Evolutionary conservation across 2,113 vertebrate species (phyloP).

Genomic region (Odocoileus hemionus): DNA sequence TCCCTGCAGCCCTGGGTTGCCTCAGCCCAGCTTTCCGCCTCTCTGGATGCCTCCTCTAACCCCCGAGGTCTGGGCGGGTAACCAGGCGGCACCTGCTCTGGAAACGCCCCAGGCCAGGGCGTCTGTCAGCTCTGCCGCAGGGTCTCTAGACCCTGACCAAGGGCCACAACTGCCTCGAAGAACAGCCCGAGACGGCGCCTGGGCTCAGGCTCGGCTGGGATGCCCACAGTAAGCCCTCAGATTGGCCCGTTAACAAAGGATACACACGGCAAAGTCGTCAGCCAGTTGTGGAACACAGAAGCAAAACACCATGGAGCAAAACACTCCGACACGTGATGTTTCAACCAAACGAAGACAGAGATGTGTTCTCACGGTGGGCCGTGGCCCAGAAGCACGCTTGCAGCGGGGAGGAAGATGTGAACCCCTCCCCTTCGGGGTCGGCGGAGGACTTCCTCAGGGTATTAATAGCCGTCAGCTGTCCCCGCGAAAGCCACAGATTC

Average conservation of each 20-base stretch:
- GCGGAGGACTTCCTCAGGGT: not conserved
- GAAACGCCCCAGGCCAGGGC: not conserved
- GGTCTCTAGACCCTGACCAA: not conserved
- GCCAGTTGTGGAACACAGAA: not conserved
- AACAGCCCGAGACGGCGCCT: accelerated
- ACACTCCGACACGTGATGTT: not conserved
- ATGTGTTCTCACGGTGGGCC: not conserved
- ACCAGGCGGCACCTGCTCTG: not conserved
- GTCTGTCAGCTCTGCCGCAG: accelerated
- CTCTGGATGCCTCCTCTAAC: not conserved
- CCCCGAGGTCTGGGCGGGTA: not conserved
- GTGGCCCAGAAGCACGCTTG: not conserved
- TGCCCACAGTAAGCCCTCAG: not conserved
- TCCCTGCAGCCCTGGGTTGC: not conserved
- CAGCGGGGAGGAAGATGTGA: accelerated
- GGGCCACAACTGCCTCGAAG: accelerated
- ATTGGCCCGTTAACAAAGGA: not conserved
- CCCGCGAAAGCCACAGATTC: not conserved
- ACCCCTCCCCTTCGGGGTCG: not conserved
- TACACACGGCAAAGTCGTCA: not conserved
- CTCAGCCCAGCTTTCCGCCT: not conserved
- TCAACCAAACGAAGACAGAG: not conserved
- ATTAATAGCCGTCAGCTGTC: constrained; percentile 63
- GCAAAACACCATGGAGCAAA: not conserved
- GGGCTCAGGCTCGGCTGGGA: not conserved